phyloP scores from a whole-genome alignment of 1,140 invertebrate genomes.

The Aphis gossypii region DNA sequence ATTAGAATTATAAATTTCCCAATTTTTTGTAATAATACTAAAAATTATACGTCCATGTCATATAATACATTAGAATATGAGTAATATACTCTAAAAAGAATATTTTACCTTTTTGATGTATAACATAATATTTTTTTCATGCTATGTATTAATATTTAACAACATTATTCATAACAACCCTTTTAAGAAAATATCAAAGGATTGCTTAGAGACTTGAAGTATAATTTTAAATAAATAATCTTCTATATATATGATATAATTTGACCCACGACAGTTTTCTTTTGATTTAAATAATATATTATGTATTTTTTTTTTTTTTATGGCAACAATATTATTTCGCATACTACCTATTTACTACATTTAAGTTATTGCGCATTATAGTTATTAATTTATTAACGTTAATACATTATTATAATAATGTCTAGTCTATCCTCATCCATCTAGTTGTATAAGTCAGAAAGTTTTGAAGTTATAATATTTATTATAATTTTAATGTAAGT shows the following conservation, averaged over 20 bases:
- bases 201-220: background rate
- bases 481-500: background rate
- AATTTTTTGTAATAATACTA: background rate
- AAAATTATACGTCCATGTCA: background rate
- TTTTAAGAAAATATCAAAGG: conserved; percentile 1
- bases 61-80: background rate
- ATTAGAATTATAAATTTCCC: background rate
- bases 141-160: background rate
- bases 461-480: background rate
- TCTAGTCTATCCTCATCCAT: background rate
- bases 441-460: background rate
- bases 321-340: background rate
- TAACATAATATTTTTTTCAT: background rate
- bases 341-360: background rate
- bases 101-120: background rate
- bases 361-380: background rate
- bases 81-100: background rate
- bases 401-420: background rate
- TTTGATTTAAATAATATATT: background rate
- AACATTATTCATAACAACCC: background rate
- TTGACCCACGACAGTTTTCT: background rate
- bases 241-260: background rate
- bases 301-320: background rate
- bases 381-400: background rate
- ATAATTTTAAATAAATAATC: conserved; percentile 20